phyloP scores from a whole-genome alignment of 1,140 invertebrate genomes.

The Proales similis region DNA sequence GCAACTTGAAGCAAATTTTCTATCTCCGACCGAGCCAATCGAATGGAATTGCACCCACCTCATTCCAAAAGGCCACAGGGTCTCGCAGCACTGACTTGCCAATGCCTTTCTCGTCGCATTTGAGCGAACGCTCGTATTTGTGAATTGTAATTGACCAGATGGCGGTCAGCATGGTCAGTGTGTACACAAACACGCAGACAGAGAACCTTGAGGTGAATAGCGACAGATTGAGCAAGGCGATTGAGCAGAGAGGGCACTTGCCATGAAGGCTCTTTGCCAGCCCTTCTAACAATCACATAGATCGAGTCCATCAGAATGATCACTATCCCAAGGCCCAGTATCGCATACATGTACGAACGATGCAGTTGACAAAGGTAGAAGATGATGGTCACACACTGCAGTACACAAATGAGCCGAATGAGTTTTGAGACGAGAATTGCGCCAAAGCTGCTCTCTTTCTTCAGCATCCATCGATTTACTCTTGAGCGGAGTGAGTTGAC shows the following conservation, averaged over 20 bases:
- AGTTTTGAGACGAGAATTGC: too few species aligned
- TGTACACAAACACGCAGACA: conserved; percentile 14
- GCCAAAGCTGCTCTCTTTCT: too few species aligned
- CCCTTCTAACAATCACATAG: neutral
- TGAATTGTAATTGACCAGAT: conserved; percentile 12
- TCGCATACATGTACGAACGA: too few species aligned
- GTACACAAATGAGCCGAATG: too few species aligned
- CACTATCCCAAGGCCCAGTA: conserved; percentile 5
- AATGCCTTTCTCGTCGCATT: conserved; percentile 2
- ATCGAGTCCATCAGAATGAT: conserved; percentile 8
- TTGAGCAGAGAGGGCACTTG: neutral
- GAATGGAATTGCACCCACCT: neutral
- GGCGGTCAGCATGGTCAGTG: conserved; percentile 21
- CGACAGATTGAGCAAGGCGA: neutral
- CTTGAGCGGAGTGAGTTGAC: too few species aligned
- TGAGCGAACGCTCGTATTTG: conserved; percentile 21
- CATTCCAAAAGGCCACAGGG: conserved; percentile 8
- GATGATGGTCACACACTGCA: too few species aligned
- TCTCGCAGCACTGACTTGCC: neutral
- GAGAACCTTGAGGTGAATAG: conserved; percentile 10
- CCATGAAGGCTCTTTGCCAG: conserved; percentile 30
- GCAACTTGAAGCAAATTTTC: neutral
- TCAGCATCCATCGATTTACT: too few species aligned
- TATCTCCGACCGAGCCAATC: neutral
- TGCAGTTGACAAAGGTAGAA: too few species aligned